Evolutionary conservation across 1,140 invertebrate genomes (phyloP), one percentile per base, ranked within the genome.

Genomic region (Micrasema longulum): DNA sequence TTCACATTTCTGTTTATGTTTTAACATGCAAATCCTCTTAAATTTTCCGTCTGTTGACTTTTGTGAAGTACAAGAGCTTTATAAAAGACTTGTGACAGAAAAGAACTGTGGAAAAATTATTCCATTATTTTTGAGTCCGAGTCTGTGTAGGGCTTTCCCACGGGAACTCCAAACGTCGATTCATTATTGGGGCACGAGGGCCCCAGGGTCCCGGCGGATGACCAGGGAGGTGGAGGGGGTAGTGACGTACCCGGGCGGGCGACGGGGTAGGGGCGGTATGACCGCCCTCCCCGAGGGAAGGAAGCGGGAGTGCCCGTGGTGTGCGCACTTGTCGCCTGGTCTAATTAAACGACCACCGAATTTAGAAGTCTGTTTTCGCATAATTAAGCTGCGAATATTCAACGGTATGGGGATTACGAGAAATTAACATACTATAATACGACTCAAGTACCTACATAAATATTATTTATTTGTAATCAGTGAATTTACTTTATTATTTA

Each of bases 161-260:
- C 4, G 72, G 68, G 68, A 47, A 5, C 11, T 60, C 68, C 72
- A 71, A 74, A 71, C 72, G 72, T 74, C 72, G 72, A 74, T 74
- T 74, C 72, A 74, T 74, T 74, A 74, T 63, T 63, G 57, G 57
- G 57, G 57, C 57, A 43, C 38, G 57, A 18, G 57, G 38, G 14
- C 57, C 52, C 72, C 41, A 14, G 66, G 62, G 60, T 23, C 66
- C 26, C 41, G 18, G 55, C 26, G 16, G 50, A 22, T 23, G 22
- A 22, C 9, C 50, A 11, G 31, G n/a, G 4, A 4, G 45, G 45
- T 14, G 5, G 1, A 1, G 48, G 48, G 48, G 16, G 6, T 3
- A 20, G 48, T 14, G 16, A 3, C 7, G 12, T 11, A 18, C 48
- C 48, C 23, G n/a, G 20, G 16, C n/a, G 43, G 43, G 5, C n/a